Evolutionary conservation across 1,140 invertebrate species (phyloP), one percentile per base, ranked within the genome.

Genomic region (Probaryconus sp.): DNA sequence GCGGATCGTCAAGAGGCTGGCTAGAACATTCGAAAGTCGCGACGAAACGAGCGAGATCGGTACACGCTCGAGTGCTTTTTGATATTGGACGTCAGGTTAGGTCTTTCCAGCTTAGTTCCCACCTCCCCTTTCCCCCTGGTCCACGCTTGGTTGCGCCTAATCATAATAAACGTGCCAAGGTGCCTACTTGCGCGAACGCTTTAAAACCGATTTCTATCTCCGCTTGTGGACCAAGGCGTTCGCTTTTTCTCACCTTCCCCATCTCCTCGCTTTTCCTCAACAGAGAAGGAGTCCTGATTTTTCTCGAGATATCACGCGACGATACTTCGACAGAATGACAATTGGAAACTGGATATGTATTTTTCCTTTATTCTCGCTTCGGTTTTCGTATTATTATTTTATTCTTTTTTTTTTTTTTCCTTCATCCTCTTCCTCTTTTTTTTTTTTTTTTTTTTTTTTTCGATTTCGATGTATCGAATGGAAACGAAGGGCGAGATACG

Each of bases 151-250:
- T 78, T 83, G 85, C 81, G 70, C 77, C 82, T 86, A 85, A 86
- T 87, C 82, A 81, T 83, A 86, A 86, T 86, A 82, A 86, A 86
- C 82, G 83, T 85, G 83, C 84, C 84, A 86, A 86, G 84, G 85
- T 84, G 80, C 60, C 76, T 76, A 79, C 78, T 81, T 79, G 68
- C 50, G 68, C 77, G 78, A 60, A 80, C 79, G 81, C 76, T 81
- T 80, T 68, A 73, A 72, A 80, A 77, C 78, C 80, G 85, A 87
- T 87, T 84, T 85, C 82, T 84, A 83, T 85, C 84, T 78, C 40
- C 58, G 47, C 55, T 43, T 38, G 42, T 65, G 53, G 64, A 51
- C 56, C 61, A 31, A 35, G 21, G 20, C 20, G 16, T 11, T 71
- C 60, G 60, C 68, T 71, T 69, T 61, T 65, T 65, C 60, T 69